Evolutionary conservation across 1,140 invertebrate genomes (phyloP), one percentile per base, ranked within the genome.

Genomic region (Diprion similis): DNA sequence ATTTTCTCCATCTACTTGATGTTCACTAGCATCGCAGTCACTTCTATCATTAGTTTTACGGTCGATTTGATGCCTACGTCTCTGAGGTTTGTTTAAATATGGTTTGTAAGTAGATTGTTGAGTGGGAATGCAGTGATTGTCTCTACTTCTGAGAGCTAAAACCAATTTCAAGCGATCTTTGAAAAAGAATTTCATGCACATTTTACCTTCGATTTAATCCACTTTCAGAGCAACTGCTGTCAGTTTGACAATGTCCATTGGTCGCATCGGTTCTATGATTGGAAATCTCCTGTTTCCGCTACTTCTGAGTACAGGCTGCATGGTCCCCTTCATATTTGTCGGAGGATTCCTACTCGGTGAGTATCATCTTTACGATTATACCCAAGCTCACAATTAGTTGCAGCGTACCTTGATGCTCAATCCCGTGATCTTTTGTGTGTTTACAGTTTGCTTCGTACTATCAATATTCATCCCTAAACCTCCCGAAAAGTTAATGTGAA

Each of bases 1-100:
- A 69, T 86, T 17, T 85, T 89, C 46, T 84, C 85, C 18, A 79
- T 87, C 15, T 88, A 86, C 15, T 74, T 90, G 7, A 87, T 89
- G 0, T 71, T 89, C 64, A 88, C 89, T 67, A 86, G 87, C 4
- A 81, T 90, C 1, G 81, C 79, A 71, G 84, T 83, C 8, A 87
- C 87, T 4, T 84, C 87, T 0, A 77, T 91, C 1, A 87, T 89
- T 9, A 87, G 89, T 65, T 86, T 90, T 71, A 81, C 83, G 6
- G 89, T 90, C 1, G 89, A 90, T 10, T 80, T 88, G 19, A 89
- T 89, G 78, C 88, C 88, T 66, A 89, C 88, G 7, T 78, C 84
- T 46, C 83, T 88, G 70, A 86, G 88, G 88, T 88, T 75, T 59
- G 51, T 59, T 59, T 11, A 59, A 59, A 59, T 59, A 15, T 17